Conservation (phyloP, 2,797 vertebrate genomes). For the Mormyrops attenuatus region DNA sequence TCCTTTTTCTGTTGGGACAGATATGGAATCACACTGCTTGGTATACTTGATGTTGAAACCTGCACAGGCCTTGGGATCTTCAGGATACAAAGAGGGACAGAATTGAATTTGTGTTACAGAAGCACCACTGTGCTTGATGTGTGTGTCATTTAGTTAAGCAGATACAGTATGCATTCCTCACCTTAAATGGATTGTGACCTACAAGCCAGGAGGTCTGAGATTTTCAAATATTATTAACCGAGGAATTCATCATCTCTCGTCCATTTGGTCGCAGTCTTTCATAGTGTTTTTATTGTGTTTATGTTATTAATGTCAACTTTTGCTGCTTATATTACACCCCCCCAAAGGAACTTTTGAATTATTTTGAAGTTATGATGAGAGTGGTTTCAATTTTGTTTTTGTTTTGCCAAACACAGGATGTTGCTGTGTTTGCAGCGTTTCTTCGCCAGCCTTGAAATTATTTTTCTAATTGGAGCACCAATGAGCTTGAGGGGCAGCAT, state of each 20-base stretch:
- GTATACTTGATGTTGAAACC: background rate
- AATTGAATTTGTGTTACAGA: background rate
- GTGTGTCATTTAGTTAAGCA: background rate
- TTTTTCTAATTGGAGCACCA: background rate
- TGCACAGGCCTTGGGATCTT: background rate
- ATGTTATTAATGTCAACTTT: background rate
- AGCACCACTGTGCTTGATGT: background rate
- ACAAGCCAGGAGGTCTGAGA: background rate
- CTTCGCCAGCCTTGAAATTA: background rate
- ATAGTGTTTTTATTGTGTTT: background rate
- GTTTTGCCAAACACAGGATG: background rate
- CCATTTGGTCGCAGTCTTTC: background rate
- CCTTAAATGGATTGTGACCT: constrained; percentile 12
- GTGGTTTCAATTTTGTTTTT: background rate
- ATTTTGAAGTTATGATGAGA: background rate
- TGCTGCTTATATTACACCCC: background rate
- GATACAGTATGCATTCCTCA: background rate
- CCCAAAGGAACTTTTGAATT: background rate
- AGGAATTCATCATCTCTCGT: background rate
- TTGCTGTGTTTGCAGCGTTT: background rate
- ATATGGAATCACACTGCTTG: background rate
- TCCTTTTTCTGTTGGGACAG: background rate
- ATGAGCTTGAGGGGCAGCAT: background rate
- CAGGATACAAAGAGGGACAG: background rate
- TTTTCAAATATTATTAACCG: background rate